Base-by-base conservation (phyloP, 2,888 invertebrate species). In the Microctonus hyperodae region DNA sequence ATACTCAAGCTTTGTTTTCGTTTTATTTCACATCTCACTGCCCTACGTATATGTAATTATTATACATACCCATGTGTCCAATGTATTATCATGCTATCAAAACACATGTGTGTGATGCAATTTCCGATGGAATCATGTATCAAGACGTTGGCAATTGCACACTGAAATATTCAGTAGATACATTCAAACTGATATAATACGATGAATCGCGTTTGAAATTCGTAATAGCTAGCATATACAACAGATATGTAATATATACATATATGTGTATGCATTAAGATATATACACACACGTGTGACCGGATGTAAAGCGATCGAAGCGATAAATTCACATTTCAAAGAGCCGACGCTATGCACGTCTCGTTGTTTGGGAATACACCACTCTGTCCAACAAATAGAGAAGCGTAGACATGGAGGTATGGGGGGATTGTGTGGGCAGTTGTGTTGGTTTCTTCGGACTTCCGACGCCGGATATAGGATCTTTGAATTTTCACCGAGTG, bases 311-410 rank as follows among this genome's bases (percentile, higher is more conserved):
- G 62, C 69, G 70, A 73, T 73, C 67, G 67, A 60, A 56, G 64
- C 68, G 68, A 73, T 73, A 73, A 73, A 70, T 72, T 68, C 59
- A 70, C 68, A 60, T 70, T 70, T 71, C 69, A 67, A 66, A 67
- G 66, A 37, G 48, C 44, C 23, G 65, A 64, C 67, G 16, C 6
- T 44, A 44, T 44, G 5, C 44, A 44, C 5, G 64, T 60, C 55
- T 35, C 44, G 53, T 48, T 31, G 44, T 57, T 33, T 40, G 57
- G 31, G 40, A 51, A 64, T 50, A 16, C 16, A 16, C 16, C 16
- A 16, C 44, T 9, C 16, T 44, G 16, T 44, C 16, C 16, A 20
- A 44, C 44, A 44, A 44, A 44, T n/a, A 44, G 3, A 28, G 28
- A 35, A 22, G 7, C n/a, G n/a, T n/a, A 31, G 50, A 20, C 20